Evolutionary conservation across 2,113 vertebrate genomes (phyloP).

Genomic region (Cyprinodon variegatus): DNA sequence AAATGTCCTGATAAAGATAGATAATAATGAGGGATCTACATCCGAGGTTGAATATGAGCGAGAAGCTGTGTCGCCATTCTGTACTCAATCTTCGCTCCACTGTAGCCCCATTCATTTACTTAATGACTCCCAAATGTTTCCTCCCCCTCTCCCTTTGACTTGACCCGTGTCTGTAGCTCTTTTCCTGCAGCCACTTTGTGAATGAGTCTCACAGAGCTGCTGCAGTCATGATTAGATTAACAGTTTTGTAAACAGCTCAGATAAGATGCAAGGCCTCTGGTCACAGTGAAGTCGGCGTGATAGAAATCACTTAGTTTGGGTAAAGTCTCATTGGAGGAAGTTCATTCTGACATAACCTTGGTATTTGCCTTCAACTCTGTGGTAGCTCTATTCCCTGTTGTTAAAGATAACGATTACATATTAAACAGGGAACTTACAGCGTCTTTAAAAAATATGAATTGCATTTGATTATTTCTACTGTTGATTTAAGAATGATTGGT

Average conservation of each 20-base stretch:
- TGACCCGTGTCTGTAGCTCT: background rate
- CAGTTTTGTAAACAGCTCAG: conserved; percentile 32
- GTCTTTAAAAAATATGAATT: background rate
- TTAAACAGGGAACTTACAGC: background rate
- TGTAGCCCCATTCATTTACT: background rate
- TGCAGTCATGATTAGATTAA: conserved; percentile 28
- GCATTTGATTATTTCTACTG: background rate
- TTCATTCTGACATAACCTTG: background rate
- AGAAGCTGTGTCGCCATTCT: background rate
- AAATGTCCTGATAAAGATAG: background rate
- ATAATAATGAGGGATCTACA: background rate
- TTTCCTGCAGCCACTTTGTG: conserved; percentile 23
- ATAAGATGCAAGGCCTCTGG: conserved; percentile 30
- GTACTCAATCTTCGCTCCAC: background rate
- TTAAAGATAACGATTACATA: background rate
- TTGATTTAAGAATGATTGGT: background rate
- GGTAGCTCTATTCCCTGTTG: background rate
- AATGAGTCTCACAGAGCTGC: conserved; percentile 5
- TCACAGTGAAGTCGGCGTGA: conserved; percentile 7
- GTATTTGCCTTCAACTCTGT: background rate
- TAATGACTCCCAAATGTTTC: conserved; percentile 15
- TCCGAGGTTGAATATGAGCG: background rate
- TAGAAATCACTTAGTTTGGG: background rate
- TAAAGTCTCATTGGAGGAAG: conserved; percentile 12
- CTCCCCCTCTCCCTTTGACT: background rate